These are phyloP conservation scores for Agrotis clavis DNA, from an alignment of 2,888 invertebrate species.

Conservation along the genomic window DNA sequence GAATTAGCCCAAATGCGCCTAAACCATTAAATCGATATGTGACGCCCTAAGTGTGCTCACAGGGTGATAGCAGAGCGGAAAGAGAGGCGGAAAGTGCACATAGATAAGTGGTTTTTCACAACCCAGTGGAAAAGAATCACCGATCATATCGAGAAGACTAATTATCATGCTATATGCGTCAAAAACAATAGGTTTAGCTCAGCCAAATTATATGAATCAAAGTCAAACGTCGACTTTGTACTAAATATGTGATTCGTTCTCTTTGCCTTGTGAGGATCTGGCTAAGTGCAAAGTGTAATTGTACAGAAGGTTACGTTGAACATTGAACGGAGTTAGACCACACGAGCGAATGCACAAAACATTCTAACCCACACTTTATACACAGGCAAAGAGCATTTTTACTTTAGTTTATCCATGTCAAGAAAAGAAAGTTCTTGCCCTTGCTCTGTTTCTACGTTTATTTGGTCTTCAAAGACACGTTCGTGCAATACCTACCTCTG, in stretches of 20 bases:
- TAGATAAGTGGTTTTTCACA: not conserved
- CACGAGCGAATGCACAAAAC: not conserved
- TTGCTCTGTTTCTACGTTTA: not conserved
- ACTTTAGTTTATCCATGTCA: not conserved
- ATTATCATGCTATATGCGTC: too few species aligned
- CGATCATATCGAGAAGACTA: not conserved
- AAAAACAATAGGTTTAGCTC: not conserved
- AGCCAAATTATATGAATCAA: not conserved
- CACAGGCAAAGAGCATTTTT: too few species aligned
- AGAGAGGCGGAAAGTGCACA: not conserved
- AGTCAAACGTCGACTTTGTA: not conserved
- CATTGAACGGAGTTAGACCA: not conserved
- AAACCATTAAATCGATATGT: constrained; percentile 41
- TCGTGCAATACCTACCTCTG: not conserved
- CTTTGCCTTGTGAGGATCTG: not conserved
- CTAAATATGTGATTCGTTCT: not conserved
- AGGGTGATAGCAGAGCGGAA: constrained; percentile 11
- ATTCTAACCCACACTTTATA: not conserved
- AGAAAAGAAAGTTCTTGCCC: not conserved
- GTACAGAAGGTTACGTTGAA: not conserved
- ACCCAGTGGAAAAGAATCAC: not conserved
- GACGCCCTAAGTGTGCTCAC: constrained; percentile 6
- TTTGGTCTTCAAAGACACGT: not conserved
- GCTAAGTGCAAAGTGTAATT: constrained; percentile 4
- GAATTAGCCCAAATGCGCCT: too few species aligned